Conservation (phyloP, 2,888 invertebrate species). For the Phymatocera aterrima region DNA sequence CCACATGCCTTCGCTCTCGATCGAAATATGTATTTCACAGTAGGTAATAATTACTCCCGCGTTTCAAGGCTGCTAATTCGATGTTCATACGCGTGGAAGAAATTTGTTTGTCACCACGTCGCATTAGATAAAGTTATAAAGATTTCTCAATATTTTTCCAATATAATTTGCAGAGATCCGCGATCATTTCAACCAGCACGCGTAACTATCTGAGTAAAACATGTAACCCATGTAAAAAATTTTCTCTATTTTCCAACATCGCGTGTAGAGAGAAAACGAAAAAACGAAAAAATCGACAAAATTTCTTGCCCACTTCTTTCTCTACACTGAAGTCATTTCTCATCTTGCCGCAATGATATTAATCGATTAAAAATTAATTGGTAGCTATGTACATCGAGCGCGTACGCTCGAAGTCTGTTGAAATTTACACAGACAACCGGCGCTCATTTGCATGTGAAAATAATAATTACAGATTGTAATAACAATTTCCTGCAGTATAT, state of each 20-base stretch:
- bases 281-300: too few species aligned
- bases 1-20: not conserved
- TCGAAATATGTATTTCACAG: not conserved
- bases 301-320: too few species aligned
- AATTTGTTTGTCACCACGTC: not conserved
- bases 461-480: not conserved
- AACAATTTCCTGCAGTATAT: not conserved
- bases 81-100: not conserved
- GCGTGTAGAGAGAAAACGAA: too few species aligned
- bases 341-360: too few species aligned
- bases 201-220: not conserved
- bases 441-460: not conserved
- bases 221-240: not conserved
- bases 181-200: not conserved
- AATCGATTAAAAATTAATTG: not conserved
- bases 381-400: not conserved
- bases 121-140: not conserved
- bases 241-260: too few species aligned
- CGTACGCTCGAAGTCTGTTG: not conserved
- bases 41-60: constrained; percentile 2
- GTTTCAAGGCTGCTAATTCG: constrained; percentile 25
- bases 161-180: too few species aligned
- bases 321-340: too few species aligned
- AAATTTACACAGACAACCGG: not conserved
- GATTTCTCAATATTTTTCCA: not conserved